These are phyloP conservation scores for Phthorimaea operculella DNA, from an alignment of 1,140 invertebrate species.

Conservation along the genomic window DNA sequence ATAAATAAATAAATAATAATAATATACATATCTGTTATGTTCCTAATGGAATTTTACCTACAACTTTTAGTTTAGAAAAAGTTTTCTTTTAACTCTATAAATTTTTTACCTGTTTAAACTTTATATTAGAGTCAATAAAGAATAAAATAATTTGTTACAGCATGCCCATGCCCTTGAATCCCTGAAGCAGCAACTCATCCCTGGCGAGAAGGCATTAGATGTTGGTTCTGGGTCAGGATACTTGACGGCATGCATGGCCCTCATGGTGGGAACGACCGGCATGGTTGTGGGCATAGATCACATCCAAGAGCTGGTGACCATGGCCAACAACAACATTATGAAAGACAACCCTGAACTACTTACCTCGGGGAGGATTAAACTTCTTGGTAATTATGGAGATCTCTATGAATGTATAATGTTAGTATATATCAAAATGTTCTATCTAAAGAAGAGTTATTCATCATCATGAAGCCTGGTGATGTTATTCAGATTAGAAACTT, in stretches of 20 bases:
- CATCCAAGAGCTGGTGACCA: conserved; percentile 84
- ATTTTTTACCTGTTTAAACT: no score
- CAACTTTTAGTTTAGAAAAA: no score
- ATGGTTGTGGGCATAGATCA: conserved; percentile 90
- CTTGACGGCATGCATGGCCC: conserved; percentile 93
- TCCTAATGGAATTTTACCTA: no score
- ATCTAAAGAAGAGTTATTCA: no score
- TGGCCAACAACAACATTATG: conserved; percentile 82
- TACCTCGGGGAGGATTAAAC: conserved; percentile 72
- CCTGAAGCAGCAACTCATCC: conserved; percentile 82
- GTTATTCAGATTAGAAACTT: no score
- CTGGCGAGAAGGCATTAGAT: conserved; percentile 87
- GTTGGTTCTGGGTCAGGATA: conserved; percentile 97
- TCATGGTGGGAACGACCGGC: conserved; percentile 85
- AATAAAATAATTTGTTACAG: conserved; percentile 54
- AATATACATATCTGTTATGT: no score
- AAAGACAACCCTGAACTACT: conserved; percentile 79
- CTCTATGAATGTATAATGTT: conserved; percentile 6
- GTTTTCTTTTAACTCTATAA: no score
- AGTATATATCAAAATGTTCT: no score
- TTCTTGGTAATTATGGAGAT: conserved; percentile 71
- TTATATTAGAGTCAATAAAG: no score
- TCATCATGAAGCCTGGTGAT: no score
- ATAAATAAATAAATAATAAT: no score
- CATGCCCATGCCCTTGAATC: conserved; percentile 95